Percentiles rank a stretch among this genome's conserved stretches.
Conservation (phyloP, 2,888 invertebrate genomes). For the Masnerella sp. region DNA sequence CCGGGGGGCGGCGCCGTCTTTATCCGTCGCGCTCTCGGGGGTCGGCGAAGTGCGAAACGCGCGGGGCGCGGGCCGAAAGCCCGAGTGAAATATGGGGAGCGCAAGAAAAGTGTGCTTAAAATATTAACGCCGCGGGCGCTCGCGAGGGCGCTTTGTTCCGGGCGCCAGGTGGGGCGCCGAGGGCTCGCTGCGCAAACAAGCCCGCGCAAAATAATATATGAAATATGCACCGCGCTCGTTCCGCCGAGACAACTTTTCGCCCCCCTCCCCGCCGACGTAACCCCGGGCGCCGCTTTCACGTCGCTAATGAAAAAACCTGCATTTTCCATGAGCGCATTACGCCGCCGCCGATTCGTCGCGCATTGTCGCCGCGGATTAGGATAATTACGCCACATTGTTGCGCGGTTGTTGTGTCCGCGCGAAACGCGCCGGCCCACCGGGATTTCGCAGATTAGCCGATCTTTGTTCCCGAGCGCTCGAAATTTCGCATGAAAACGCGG, state of each 20-base stretch:
- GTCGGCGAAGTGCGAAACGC: conserved; percentile 54
- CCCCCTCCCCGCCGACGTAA: conserved; percentile 54
- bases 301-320: conserved; percentile 77
- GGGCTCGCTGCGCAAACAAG: conserved; percentile 74
- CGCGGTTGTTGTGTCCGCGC: conserved; percentile 17
- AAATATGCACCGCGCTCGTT: conserved; percentile 75
- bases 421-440: not conserved
- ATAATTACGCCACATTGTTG: conserved; percentile 41
- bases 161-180: conserved; percentile 66
- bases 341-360: conserved; percentile 16
- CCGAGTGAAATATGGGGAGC: conserved; percentile 52
- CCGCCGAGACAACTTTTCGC: conserved; percentile 66
- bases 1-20: too few relatives aligned
- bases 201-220: conserved; percentile 76
- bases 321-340: conserved; percentile 72
- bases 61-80: conserved; percentile 50
- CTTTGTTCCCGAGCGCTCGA: not conserved
- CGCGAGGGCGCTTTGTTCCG: conserved; percentile 75
- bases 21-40: conserved; percentile 52
- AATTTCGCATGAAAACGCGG: conserved; percentile 10
- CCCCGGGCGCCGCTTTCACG: conserved; percentile 58
- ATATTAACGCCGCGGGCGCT: conserved; percentile 77
- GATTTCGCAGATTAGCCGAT: conserved; percentile 23
- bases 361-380: conserved; percentile 22
- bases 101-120: conserved; percentile 77